phyloP scores from a whole-genome alignment of 2,888 invertebrate genomes.

The Caenorhabditis sp. region DNA sequence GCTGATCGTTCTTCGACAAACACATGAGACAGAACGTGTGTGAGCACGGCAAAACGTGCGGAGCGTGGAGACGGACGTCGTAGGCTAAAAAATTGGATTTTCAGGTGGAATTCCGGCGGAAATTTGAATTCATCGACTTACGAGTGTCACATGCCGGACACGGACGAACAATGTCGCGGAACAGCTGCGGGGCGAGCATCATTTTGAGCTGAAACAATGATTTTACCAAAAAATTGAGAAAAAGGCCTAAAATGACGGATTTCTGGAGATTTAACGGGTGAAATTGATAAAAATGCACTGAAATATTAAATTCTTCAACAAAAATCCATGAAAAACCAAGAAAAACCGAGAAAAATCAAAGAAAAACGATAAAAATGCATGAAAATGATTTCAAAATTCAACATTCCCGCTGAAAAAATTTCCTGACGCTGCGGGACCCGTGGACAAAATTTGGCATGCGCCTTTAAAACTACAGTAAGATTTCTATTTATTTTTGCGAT shows the following conservation, averaged over 20 bases:
- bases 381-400: constrained; percentile 14
- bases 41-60: constrained; percentile 54
- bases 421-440: constrained; percentile 19
- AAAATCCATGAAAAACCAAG: neutral
- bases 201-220: constrained; percentile 23
- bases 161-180: constrained; percentile 50
- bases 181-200: constrained; percentile 52
- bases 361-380: neutral
- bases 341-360: neutral
- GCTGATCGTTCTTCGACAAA: constrained; percentile 51
- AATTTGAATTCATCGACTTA: constrained; percentile 5
- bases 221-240: neutral
- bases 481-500: neutral
- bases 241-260: neutral
- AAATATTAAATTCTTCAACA: neutral
- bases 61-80: constrained; percentile 51
- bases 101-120: neutral
- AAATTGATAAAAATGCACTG: neutral
- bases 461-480: constrained; percentile 8
- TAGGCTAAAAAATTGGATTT: constrained; percentile 25
- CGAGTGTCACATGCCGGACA: constrained; percentile 47
- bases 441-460: neutral
- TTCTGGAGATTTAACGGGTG: neutral
- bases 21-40: constrained; percentile 63
- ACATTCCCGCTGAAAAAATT: neutral